Percentiles rank a stretch among this genome's conserved stretches.
phyloP scores from a whole-genome alignment of 1,140 invertebrate genomes.

The Euglossa dilemma region DNA sequence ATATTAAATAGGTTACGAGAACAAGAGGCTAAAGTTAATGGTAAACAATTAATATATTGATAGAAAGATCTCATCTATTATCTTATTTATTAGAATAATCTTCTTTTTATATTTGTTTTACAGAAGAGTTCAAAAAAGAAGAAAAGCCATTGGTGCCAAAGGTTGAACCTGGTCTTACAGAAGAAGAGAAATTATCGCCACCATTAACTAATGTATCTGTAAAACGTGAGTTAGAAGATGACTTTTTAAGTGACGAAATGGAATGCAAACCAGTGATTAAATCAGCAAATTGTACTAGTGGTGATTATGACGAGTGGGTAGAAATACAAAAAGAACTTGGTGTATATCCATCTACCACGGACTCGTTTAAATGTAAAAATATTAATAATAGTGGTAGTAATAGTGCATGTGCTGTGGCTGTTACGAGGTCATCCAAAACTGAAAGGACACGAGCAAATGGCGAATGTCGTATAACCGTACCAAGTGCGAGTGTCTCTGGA shows the following conservation, averaged over 20 bases:
- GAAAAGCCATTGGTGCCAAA: slow-evolving; percentile 80
- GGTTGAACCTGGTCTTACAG: slow-evolving; percentile 74
- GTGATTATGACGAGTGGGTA: slow-evolving; percentile 87
- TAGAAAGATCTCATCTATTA: neutral
- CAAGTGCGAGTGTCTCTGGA: slow-evolving; percentile 59
- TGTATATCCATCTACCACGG: slow-evolving; percentile 78
- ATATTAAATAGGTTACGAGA: slow-evolving; percentile 84
- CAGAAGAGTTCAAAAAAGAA: slow-evolving; percentile 80
- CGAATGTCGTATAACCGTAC: slow-evolving; percentile 70
- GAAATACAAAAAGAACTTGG: slow-evolving; percentile 87
- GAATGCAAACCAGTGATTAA: slow-evolving; percentile 76
- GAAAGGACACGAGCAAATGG: slow-evolving; percentile 79
- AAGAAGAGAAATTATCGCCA: slow-evolving; percentile 68
- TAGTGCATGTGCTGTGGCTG: slow-evolving; percentile 62
- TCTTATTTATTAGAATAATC: slow-evolving; percentile 6
- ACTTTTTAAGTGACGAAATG: slow-evolving; percentile 73
- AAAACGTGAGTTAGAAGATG: slow-evolving; percentile 80
- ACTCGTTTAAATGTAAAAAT: slow-evolving; percentile 76
- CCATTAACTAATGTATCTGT: slow-evolving; percentile 71
- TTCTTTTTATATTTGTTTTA: slow-evolving; percentile 22
- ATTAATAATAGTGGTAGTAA: slow-evolving; percentile 62
- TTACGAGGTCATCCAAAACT: slow-evolving; percentile 60
- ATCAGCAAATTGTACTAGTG: slow-evolving; percentile 75
- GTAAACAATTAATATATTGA: slow-evolving; percentile 59
- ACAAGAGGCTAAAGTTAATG: slow-evolving; percentile 78